Conservation (phyloP, 2,797 vertebrate species). For the Phylloscopus collybita region DNA sequence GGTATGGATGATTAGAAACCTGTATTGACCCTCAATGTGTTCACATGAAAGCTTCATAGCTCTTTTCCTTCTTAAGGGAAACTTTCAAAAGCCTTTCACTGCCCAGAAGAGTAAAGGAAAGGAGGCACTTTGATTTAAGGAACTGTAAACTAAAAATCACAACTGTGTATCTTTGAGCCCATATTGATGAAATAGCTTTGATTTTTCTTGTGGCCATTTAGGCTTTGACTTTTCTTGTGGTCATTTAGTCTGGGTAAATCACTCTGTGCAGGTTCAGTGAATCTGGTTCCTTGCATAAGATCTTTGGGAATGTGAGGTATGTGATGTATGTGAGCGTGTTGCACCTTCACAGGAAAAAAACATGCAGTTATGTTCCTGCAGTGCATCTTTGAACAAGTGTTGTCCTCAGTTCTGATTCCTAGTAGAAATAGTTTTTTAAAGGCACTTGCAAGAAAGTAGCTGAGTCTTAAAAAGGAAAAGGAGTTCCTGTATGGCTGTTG, state of each 20-base stretch:
- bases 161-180: rapidly evolving
- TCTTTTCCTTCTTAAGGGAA: not conserved
- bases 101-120: not conserved
- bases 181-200: not conserved
- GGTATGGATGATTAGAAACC: not conserved
- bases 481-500: not conserved
- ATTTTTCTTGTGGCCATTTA: not conserved
- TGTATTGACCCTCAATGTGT: not conserved
- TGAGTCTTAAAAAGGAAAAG: not conserved
- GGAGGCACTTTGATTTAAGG: not conserved
- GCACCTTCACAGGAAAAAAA: not conserved
- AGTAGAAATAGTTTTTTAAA: not conserved
- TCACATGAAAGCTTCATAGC: not conserved
- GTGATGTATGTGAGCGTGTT: not conserved
- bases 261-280: not conserved
- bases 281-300: not conserved
- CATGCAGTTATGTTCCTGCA: not conserved
- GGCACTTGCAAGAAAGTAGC: not conserved
- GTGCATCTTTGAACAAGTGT: not conserved
- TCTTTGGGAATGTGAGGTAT: not conserved
- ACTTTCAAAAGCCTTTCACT: not conserved
- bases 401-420: not conserved
- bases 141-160: not conserved
- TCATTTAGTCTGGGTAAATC: not conserved
- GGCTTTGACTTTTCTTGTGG: not conserved